Conservation (phyloP, 2,797 vertebrate species). For the Amblyopsis hoosieri region DNA sequence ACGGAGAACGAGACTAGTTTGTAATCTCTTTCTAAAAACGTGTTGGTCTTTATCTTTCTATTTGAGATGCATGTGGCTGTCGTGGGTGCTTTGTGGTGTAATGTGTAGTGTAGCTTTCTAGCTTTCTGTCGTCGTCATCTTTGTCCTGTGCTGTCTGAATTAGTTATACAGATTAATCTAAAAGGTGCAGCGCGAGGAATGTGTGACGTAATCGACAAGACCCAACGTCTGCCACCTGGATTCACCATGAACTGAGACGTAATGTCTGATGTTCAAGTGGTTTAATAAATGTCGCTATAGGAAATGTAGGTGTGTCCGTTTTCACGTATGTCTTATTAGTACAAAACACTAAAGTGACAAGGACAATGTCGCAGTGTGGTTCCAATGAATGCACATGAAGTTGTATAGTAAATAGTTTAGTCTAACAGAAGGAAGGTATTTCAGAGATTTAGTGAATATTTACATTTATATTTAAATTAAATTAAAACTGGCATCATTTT, state of each 20-base stretch:
- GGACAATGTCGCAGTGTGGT: too few species aligned
- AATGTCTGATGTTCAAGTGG: neutral
- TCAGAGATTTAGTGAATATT: neutral
- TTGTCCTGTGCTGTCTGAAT: constrained; percentile 84
- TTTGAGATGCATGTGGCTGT: constrained; percentile 92
- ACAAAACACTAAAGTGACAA: too few species aligned
- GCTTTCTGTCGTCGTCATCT: constrained; percentile 92
- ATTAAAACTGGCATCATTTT: neutral
- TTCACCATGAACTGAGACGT: neutral
- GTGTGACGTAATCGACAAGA: constrained; percentile 4
- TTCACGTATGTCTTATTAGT: too few species aligned
- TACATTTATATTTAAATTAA: neutral
- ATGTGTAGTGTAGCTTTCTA: constrained; percentile 86
- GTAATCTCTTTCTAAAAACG: constrained; percentile 92
- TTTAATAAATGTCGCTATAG: too few species aligned
- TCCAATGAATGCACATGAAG: too few species aligned
- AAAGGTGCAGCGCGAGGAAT: constrained; percentile 8
- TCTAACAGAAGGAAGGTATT: too few species aligned
- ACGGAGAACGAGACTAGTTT: constrained; percentile 98
- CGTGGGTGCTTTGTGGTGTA: constrained; percentile 92
- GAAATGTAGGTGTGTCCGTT: too few species aligned
- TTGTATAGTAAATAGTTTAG: too few species aligned
- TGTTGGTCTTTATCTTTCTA: constrained; percentile 53
- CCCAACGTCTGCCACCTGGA: neutral
- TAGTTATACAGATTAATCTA: constrained; percentile 27